Conservation (phyloP, 2,888 invertebrate species). For the Acleris holmiana region DNA sequence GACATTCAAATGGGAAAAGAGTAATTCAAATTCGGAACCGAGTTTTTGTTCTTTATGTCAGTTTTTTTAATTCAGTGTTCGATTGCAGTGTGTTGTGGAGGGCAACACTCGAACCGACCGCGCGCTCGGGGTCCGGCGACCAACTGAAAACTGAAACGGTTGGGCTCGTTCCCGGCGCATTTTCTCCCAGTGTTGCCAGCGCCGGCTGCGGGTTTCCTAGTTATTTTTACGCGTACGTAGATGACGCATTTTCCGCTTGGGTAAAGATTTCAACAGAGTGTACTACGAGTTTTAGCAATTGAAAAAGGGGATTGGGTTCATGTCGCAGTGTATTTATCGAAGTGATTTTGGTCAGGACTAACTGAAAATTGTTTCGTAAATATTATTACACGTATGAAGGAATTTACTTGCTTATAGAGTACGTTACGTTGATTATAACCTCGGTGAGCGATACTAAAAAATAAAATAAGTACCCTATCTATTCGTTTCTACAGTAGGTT, state of each 20-base stretch:
- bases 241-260: constrained; percentile 32
- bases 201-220: constrained; percentile 47
- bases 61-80: constrained; percentile 48
- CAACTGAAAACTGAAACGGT: constrained; percentile 72
- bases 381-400: too few species aligned
- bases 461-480: too few species aligned
- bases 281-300: constrained; percentile 2
- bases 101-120: constrained; percentile 41
- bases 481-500: too few species aligned
- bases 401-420: too few species aligned
- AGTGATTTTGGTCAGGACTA: too few species aligned
- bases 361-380: too few species aligned
- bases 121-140: constrained; percentile 61
- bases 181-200: constrained; percentile 62
- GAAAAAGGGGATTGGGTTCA: background rate
- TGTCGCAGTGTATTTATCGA: too few species aligned
- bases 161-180: constrained; percentile 59
- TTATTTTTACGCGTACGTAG: constrained; percentile 31
- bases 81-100: constrained; percentile 41
- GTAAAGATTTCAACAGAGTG: constrained; percentile 15
- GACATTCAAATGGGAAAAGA: constrained; percentile 26
- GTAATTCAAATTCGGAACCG: constrained; percentile 41
- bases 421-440: too few species aligned
- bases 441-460: too few species aligned
- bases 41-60: constrained; percentile 44